A percentile compares a stretch with the other conserved stretches of the same genome.
Conservation (phyloP, 2,888 invertebrate genomes). For the Protophormia terraenovae region DNA sequence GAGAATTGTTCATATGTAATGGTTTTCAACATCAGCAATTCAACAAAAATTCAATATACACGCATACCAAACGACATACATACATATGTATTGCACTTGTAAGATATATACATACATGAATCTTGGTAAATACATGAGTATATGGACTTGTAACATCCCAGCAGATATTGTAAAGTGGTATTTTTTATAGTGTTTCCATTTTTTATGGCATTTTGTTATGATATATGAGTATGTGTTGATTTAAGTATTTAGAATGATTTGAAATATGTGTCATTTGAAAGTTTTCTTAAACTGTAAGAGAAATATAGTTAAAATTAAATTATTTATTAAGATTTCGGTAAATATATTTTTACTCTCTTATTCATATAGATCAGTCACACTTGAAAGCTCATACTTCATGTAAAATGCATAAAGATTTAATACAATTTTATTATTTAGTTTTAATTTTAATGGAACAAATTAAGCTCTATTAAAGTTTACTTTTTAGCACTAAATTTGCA, state of each 20-base stretch:
- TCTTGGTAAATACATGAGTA: neutral
- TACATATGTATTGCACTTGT: neutral
- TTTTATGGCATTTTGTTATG: neutral
- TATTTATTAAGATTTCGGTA: no score
- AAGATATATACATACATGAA: slow-evolving; percentile 8
- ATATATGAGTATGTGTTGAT: neutral
- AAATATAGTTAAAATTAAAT: neutral
- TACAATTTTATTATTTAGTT: no score
- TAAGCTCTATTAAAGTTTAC: no score
- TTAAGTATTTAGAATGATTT: neutral
- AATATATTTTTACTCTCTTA: no score
- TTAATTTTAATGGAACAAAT: no score
- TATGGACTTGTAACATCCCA: neutral
- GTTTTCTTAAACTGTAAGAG: neutral
- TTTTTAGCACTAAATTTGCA: no score
- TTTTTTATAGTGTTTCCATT: slow-evolving; percentile 25
- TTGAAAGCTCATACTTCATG: no score
- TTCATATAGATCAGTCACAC: no score
- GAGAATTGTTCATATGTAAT: slow-evolving; percentile 51
- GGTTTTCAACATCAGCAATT: slow-evolving; percentile 45
- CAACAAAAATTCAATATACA: slow-evolving; percentile 8
- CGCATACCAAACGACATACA: neutral
- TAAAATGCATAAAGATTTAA: no score
- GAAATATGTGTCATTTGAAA: neutral
- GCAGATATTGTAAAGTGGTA: neutral